Percentiles rank a stretch among this genome's conserved stretches.
phyloP scores from a whole-genome alignment of 2,888 invertebrate genomes.

The Rhodophaea formosa region DNA sequence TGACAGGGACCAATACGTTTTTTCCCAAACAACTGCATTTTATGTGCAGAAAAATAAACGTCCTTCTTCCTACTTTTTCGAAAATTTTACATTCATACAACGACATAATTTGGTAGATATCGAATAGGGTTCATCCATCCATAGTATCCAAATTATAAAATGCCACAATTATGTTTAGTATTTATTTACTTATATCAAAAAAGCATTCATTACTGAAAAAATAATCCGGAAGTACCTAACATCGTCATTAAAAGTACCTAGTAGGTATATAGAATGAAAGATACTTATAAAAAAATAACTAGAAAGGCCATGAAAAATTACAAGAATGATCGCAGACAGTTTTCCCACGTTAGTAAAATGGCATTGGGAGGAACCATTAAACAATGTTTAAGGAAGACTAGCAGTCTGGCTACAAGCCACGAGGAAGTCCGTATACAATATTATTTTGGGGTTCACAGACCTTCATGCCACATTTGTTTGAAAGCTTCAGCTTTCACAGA shows the following conservation, averaged over 20 bases:
- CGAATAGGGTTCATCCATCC: too few relatives aligned
- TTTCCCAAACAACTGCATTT: not conserved
- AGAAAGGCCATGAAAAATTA: too few relatives aligned
- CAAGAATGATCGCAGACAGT: not conserved
- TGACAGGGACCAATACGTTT: not conserved
- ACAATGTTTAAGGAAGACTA: not conserved
- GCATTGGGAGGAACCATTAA: constrained; percentile 3
- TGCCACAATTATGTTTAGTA: too few relatives aligned
- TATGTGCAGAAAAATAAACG: not conserved
- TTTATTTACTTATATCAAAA: too few relatives aligned
- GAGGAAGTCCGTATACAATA: constrained; percentile 8
- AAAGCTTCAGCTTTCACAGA: not conserved
- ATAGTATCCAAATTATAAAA: too few relatives aligned
- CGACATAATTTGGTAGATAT: too few relatives aligned
- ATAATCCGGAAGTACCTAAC: too few relatives aligned
- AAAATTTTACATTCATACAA: too few relatives aligned
- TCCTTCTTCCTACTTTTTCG: too few relatives aligned
- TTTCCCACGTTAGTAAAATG: not conserved
- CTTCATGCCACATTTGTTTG: not conserved
- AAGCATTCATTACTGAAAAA: not conserved
- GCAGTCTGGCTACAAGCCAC: constrained; percentile 8
- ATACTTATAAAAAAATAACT: too few relatives aligned
- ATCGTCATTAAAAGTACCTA: too few relatives aligned
- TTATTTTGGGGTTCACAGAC: constrained; percentile 5
- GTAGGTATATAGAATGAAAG: too few relatives aligned